Percentiles rank a stretch among this genome's conserved stretches.
Conservation (phyloP, 2,888 invertebrate species). For the Andrena camellia region DNA sequence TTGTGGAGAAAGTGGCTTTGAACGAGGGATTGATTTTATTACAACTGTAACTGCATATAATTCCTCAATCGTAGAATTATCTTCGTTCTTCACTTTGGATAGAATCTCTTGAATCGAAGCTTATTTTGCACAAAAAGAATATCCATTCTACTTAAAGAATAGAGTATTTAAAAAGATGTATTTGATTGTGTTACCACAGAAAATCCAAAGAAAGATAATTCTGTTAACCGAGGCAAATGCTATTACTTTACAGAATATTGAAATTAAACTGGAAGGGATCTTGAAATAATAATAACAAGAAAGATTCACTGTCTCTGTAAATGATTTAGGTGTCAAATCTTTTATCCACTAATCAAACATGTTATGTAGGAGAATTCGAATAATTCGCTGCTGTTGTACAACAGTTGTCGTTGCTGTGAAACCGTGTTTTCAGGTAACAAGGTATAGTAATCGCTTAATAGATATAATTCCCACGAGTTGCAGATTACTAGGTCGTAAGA, state of each 20-base stretch:
- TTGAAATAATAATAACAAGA: neutral
- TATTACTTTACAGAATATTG: neutral
- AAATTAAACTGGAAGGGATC: neutral
- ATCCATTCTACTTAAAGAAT: too few relatives aligned
- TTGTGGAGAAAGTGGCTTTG: too few relatives aligned
- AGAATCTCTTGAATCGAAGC: too few relatives aligned
- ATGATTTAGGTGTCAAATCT: neutral
- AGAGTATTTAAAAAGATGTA: neutral
- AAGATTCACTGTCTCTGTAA: neutral
- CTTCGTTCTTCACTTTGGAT: too few relatives aligned
- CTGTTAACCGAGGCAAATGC: neutral
- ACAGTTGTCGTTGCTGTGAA: neutral
- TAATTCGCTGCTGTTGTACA: constrained; percentile 12
- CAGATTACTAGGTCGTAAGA: neutral
- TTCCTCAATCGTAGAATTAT: too few relatives aligned
- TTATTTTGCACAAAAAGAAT: too few relatives aligned
- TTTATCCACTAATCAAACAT: neutral
- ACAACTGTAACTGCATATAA: too few relatives aligned
- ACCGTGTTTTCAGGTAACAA: constrained; percentile 43
- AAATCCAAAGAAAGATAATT: neutral
- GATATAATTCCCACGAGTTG: constrained; percentile 2
- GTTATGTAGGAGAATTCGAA: constrained; percentile 15
- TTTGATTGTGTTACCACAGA: neutral
- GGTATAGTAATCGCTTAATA: constrained; percentile 14
- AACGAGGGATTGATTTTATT: too few relatives aligned